Conservation (phyloP, 2,888 invertebrate genomes). For the Pristionchus maxplancki region DNA sequence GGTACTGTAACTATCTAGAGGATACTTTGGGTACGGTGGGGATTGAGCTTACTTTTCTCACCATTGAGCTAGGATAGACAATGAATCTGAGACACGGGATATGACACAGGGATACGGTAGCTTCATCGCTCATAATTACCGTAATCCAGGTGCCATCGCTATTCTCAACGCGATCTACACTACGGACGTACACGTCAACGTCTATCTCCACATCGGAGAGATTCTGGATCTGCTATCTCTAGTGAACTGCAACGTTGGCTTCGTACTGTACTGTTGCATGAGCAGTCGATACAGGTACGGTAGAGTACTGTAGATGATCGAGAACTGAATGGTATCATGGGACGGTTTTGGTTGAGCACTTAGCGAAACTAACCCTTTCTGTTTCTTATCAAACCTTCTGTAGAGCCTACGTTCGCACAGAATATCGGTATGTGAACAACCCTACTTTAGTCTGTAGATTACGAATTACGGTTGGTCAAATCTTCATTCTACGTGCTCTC, state of each 20-base stretch:
- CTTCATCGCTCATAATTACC: no score
- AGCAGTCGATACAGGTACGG: slow-evolving; percentile 63
- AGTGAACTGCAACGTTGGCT: slow-evolving; percentile 68
- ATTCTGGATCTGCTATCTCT: slow-evolving; percentile 68
- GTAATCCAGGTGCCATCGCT: slow-evolving; percentile 60
- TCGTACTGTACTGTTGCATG: slow-evolving; percentile 69
- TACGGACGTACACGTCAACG: slow-evolving; percentile 68
- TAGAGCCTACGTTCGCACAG: slow-evolving; percentile 44
- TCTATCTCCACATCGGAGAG: slow-evolving; percentile 69
- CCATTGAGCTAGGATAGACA: no score
- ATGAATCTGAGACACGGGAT: no score
- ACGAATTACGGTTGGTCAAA: background rate
- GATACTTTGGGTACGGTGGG: no score
- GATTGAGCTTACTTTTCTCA: no score
- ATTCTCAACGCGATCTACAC: slow-evolving; percentile 70
- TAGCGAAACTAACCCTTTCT: background rate
- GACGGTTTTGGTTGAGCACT: no score
- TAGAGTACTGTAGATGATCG: background rate
- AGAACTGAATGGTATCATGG: background rate
- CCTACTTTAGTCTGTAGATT: background rate
- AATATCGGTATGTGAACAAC: background rate
- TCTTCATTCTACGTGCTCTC: background rate
- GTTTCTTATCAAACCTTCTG: background rate
- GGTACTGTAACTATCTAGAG: no score
- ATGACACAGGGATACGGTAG: no score